Evolutionary conservation across 2,797 vertebrate species (phyloP).

Genomic region (Arrhamphus sclerolepis): DNA sequence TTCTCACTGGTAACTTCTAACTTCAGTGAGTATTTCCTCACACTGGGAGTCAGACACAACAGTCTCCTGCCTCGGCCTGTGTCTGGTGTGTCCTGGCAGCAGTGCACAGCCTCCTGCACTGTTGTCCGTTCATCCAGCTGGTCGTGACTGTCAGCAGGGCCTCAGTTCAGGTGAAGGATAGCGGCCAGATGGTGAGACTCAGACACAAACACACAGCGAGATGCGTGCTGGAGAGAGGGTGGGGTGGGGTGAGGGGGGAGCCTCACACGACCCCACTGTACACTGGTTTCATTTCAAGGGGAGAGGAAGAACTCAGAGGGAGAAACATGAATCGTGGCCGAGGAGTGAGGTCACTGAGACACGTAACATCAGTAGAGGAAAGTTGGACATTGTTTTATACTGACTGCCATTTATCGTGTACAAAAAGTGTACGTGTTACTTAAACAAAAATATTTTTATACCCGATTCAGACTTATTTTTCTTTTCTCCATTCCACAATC

Average conservation of each 20-base stretch:
- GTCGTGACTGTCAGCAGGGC: slow-evolving; percentile 59
- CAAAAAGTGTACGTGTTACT: no score
- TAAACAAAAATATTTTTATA: no score
- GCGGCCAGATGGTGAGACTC: slow-evolving; percentile 68
- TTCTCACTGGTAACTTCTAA: background rate
- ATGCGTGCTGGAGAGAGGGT: slow-evolving; percentile 33
- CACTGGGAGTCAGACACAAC: slow-evolving; percentile 20
- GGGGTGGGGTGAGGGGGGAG: slow-evolving; percentile 14
- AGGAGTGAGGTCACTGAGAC: slow-evolving; percentile 33
- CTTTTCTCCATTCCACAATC: no score
- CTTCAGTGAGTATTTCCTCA: slow-evolving; percentile 9
- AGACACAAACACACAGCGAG: slow-evolving; percentile 21
- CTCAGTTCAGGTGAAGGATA: slow-evolving; percentile 40
- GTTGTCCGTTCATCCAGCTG: slow-evolving; percentile 68
- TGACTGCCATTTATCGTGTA: no score
- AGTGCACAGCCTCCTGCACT: slow-evolving; percentile 38
- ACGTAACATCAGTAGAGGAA: slow-evolving; percentile 32
- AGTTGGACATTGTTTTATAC: slow-evolving; percentile 9
- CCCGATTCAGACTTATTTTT: no score
- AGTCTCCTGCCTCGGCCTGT: slow-evolving; percentile 33
- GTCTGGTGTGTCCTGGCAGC: slow-evolving; percentile 38
- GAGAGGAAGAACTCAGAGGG: slow-evolving; percentile 42
- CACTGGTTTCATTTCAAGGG: slow-evolving; percentile 55
- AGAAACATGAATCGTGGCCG: slow-evolving; percentile 45
- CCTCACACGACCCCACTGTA: slow-evolving; percentile 60